Evolutionary conservation across 1,140 invertebrate genomes (phyloP).

Genomic region (Adelges cooleyi): DNA sequence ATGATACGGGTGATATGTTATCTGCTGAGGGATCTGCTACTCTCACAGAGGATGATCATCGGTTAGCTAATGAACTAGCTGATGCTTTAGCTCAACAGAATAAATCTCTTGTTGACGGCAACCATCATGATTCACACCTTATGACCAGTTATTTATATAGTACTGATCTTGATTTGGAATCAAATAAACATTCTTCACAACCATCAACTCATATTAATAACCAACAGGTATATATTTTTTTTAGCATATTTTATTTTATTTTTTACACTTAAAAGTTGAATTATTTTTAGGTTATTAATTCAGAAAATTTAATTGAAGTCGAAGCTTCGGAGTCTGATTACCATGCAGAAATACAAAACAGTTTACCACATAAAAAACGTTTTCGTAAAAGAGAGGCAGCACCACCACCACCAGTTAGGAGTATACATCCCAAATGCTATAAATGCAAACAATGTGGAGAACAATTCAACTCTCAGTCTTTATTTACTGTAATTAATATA

Average conservation of each 20-base stretch:
- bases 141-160: slow-evolving; percentile 24
- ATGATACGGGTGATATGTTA: slow-evolving; percentile 16
- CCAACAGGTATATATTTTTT: slow-evolving; percentile 5
- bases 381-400: slow-evolving; percentile 46
- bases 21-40: slow-evolving; percentile 10
- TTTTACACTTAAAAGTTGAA: not conserved
- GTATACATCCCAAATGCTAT: slow-evolving; percentile 35
- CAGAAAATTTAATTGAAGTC: slow-evolving; percentile 19
- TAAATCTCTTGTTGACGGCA: slow-evolving; percentile 14
- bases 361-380: slow-evolving; percentile 54
- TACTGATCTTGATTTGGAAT: slow-evolving; percentile 13
- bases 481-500: slow-evolving; percentile 30
- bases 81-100: slow-evolving; percentile 14
- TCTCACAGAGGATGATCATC: slow-evolving; percentile 17
- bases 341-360: slow-evolving; percentile 40
- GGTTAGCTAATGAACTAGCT: slow-evolving; percentile 22
- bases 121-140: slow-evolving; percentile 7
- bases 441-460: slow-evolving; percentile 39
- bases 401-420: slow-evolving; percentile 29
- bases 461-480: slow-evolving; percentile 35
- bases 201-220: slow-evolving; percentile 11
- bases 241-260: too few relatives aligned
- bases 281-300: slow-evolving; percentile 1
- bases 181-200: slow-evolving; percentile 8
- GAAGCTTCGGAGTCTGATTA: slow-evolving; percentile 24